Percentiles rank a stretch among this genome's conserved stretches.
Evolutionary conservation across 2,888 invertebrate species (phyloP).

Genomic region (Noctua comes): DNA sequence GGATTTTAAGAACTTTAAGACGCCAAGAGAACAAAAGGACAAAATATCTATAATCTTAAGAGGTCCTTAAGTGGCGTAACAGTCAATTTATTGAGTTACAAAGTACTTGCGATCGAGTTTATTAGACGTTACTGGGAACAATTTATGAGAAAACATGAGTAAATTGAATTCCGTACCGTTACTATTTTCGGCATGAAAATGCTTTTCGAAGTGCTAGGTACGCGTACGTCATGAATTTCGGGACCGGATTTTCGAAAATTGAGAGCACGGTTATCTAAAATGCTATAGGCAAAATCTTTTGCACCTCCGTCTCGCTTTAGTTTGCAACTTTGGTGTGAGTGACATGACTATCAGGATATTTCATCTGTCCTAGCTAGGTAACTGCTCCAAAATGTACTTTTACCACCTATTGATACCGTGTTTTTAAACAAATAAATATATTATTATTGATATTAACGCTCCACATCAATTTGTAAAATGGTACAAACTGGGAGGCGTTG

Average conservation of each 20-base stretch:
- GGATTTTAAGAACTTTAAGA: not conserved
- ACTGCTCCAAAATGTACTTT: not conserved
- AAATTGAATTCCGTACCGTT: constrained; percentile 23
- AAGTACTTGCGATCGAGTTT: constrained; percentile 14
- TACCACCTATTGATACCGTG: not conserved
- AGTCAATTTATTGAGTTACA: constrained; percentile 29
- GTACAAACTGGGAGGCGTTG: not conserved
- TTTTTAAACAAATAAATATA: not conserved
- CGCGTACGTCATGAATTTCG: constrained; percentile 1
- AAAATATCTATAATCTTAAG: constrained; percentile 1
- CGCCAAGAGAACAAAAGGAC: not conserved
- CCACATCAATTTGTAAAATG: not conserved
- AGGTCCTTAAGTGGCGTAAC: constrained; percentile 11
- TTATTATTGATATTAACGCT: not conserved
- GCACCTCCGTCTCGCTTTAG: not conserved
- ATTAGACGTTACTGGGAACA: constrained; percentile 7
- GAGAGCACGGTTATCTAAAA: constrained; percentile 2
- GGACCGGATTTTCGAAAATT: not conserved
- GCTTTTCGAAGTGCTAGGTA: not conserved
- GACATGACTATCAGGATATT: constrained; percentile 3
- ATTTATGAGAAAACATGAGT: constrained; percentile 6
- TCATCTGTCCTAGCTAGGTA: constrained; percentile 3
- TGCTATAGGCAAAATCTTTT: not conserved
- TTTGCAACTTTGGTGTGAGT: constrained; percentile 57
- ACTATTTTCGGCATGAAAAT: constrained; percentile 10